Evolutionary conservation across 2,113 vertebrate species (phyloP).

Genomic region (Pachyramphus minor): DNA sequence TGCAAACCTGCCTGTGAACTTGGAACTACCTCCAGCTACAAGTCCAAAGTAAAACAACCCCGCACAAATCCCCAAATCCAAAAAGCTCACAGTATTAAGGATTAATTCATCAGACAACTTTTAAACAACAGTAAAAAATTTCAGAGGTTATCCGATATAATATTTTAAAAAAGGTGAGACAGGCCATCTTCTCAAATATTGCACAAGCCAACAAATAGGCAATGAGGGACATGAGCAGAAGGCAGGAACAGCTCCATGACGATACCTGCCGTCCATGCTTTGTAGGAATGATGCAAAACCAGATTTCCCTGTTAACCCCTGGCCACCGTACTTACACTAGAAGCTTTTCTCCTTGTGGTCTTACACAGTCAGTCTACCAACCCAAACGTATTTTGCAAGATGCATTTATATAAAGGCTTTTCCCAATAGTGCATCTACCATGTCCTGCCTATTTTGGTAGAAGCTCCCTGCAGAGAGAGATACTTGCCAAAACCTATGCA

Average conservation of each 20-base stretch:
- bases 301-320: neutral
- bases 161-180: rapidly evolving
- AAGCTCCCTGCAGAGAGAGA: neutral
- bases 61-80: neutral
- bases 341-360: neutral
- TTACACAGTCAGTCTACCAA: neutral
- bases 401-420: neutral
- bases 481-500: neutral
- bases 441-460: neutral
- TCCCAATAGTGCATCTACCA: rapidly evolving
- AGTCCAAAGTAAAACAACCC: neutral
- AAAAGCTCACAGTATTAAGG: neutral
- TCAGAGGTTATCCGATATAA: neutral
- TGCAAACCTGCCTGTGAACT: rapidly evolving
- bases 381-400: neutral
- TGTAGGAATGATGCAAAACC: rapidly evolving
- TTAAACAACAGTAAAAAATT: neutral
- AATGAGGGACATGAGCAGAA: rapidly evolving
- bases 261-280: rapidly evolving
- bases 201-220: neutral
- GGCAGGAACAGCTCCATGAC: rapidly evolving
- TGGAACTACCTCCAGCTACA: neutral
- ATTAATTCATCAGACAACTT: neutral
- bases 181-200: neutral
- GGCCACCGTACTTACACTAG: no score